These are phyloP conservation scores for Sebastes nivosus DNA, from an alignment of 2,797 vertebrate species.

Conservation along the genomic window DNA sequence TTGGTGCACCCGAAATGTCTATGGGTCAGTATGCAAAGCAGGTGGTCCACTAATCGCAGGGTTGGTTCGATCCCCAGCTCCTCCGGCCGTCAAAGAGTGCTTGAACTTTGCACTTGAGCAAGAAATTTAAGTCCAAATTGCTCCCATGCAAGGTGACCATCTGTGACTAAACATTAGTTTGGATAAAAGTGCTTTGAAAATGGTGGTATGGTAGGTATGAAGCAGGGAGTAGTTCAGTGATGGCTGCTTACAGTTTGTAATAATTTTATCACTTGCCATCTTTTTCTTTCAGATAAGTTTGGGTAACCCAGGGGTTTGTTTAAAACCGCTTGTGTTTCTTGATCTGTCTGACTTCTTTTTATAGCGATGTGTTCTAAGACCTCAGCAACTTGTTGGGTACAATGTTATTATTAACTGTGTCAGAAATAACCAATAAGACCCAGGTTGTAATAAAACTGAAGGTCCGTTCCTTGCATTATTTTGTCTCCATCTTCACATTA, in stretches of 20 bases:
- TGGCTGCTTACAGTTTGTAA: neutral
- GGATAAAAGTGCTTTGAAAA: neutral
- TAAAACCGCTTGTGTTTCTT: neutral
- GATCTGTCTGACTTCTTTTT: neutral
- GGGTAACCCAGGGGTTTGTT: neutral
- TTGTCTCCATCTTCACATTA: slow-evolving; percentile 79
- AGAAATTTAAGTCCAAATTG: neutral
- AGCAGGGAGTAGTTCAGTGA: neutral
- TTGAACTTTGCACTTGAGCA: neutral
- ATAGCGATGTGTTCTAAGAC: neutral
- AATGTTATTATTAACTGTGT: neutral
- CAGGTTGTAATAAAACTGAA: neutral
- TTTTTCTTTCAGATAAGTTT: neutral
- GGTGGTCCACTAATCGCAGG: neutral
- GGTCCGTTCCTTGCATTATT: slow-evolving; percentile 33
- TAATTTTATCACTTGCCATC: neutral
- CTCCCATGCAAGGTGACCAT: neutral
- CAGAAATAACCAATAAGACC: neutral
- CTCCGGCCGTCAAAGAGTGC: neutral
- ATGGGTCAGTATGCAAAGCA: too few relatives aligned
- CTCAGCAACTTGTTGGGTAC: neutral
- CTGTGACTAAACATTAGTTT: neutral
- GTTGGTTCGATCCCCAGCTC: neutral
- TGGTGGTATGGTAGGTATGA: neutral
- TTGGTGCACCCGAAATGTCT: too few relatives aligned